A percentile compares a stretch with the other conserved stretches of the same genome.
phyloP scores from a whole-genome alignment of 2,888 invertebrate genomes.

The Heliconius sara region DNA sequence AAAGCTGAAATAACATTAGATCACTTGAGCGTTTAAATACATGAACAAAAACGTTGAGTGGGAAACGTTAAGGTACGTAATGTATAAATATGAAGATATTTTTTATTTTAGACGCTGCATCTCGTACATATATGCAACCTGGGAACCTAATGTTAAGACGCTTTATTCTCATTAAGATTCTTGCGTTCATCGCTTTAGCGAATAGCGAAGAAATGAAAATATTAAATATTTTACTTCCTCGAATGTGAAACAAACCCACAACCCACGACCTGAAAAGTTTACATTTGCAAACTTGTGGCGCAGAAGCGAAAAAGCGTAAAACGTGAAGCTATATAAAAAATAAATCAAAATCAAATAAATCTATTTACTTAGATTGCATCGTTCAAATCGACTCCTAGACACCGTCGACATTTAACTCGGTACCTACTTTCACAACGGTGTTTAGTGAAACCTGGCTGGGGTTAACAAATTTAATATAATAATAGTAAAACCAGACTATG shows the following conservation, averaged over 20 bases:
- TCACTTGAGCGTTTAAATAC: background rate
- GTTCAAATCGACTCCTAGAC: background rate
- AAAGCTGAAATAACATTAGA: constrained; percentile 16
- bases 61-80: background rate
- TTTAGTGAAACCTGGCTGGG: constrained; percentile 14
- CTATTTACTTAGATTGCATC: background rate
- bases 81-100: background rate
- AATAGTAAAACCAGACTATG: constrained; percentile 2
- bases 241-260: too few relatives aligned
- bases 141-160: too few relatives aligned
- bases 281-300: too few relatives aligned
- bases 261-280: too few relatives aligned
- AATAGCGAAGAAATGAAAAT: too few relatives aligned
- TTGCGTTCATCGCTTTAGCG: too few relatives aligned
- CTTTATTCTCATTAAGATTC: too few relatives aligned
- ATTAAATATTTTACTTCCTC: too few relatives aligned
- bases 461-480: constrained; percentile 13
- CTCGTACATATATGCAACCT: too few relatives aligned
- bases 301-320: background rate
- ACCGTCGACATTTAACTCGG: constrained; percentile 14
- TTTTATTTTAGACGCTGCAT: too few relatives aligned
- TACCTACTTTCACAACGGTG: constrained; percentile 26
- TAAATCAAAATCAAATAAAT: background rate
- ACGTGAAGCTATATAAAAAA: background rate
- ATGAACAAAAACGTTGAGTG: background rate